These are phyloP conservation scores for Thamnophis elegans DNA, from an alignment of 2,797 vertebrate genomes.

Conservation along the genomic window DNA sequence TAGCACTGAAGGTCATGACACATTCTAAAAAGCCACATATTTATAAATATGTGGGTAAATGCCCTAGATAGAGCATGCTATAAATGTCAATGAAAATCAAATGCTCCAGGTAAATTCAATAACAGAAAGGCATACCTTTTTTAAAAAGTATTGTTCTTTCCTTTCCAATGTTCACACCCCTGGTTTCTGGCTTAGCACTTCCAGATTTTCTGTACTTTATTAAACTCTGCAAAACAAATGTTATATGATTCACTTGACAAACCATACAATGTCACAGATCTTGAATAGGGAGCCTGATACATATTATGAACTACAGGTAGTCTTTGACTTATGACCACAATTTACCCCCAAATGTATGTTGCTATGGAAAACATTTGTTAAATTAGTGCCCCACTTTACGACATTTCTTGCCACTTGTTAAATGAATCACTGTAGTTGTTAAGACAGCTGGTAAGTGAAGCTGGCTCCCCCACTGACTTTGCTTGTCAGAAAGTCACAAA, in stretches of 20 bases:
- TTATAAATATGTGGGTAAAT: background rate
- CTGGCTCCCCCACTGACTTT: background rate
- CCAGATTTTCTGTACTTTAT: background rate
- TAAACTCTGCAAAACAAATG: background rate
- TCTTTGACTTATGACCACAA: background rate
- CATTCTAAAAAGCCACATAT: background rate
- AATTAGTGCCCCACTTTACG: background rate
- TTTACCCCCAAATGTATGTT: background rate
- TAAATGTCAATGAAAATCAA: background rate
- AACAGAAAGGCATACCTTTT: slow-evolving; percentile 18
- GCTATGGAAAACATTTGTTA: background rate
- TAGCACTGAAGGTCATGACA: background rate
- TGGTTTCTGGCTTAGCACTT: background rate
- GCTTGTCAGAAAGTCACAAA: background rate
- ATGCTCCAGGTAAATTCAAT: background rate
- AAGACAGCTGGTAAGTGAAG: background rate
- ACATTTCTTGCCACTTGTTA: background rate
- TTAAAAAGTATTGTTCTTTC: background rate
- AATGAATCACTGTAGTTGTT: background rate
- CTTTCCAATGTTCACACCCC: background rate
- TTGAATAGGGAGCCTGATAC: no score
- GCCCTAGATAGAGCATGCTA: background rate
- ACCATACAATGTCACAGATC: background rate
- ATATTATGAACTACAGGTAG: background rate
- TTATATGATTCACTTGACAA: background rate